Conservation (phyloP, 2,888 invertebrate genomes). For the Calameuta filiformis region DNA sequence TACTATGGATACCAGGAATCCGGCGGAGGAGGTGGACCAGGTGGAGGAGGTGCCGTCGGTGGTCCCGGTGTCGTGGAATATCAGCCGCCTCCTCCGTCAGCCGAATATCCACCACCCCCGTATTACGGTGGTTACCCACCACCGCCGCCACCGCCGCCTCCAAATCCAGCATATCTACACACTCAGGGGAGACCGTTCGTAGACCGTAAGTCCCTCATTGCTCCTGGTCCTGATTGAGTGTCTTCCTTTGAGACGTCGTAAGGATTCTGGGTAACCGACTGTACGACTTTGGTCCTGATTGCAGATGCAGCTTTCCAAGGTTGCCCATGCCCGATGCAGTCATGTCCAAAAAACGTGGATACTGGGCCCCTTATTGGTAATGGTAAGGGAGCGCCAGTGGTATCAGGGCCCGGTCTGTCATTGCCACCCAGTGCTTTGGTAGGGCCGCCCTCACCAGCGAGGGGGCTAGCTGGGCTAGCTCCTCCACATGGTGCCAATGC, state of each 20-base stretch:
- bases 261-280: background rate
- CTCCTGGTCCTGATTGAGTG: background rate
- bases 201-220: slow-evolving; percentile 54
- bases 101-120: slow-evolving; percentile 69
- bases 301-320: slow-evolving; percentile 73
- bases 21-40: slow-evolving; percentile 62
- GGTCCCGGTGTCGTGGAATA: slow-evolving; percentile 66
- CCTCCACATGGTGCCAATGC: slow-evolving; percentile 65
- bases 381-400: slow-evolving; percentile 77
- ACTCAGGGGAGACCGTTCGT: slow-evolving; percentile 63
- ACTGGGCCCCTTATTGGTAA: slow-evolving; percentile 98
- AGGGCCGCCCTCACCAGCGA: slow-evolving; percentile 69
- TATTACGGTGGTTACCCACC: slow-evolving; percentile 68
- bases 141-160: slow-evolving; percentile 70
- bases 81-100: slow-evolving; percentile 66
- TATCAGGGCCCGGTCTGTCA: slow-evolving; percentile 66
- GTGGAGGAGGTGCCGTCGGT: slow-evolving; percentile 64
- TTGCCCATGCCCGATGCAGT: slow-evolving; percentile 91
- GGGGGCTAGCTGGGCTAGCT: slow-evolving; percentile 67
- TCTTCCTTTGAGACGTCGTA: background rate
- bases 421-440: slow-evolving; percentile 67
- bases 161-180: slow-evolving; percentile 63
- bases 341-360: slow-evolving; percentile 98
- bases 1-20: slow-evolving; percentile 62
- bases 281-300: slow-evolving; percentile 18